A percentile compares a stretch with the other conserved stretches of the same genome.
These are phyloP conservation scores for Phrynocephalus guinanensis DNA, from an alignment of 2,797 vertebrate genomes.

Conservation along the genomic window DNA sequence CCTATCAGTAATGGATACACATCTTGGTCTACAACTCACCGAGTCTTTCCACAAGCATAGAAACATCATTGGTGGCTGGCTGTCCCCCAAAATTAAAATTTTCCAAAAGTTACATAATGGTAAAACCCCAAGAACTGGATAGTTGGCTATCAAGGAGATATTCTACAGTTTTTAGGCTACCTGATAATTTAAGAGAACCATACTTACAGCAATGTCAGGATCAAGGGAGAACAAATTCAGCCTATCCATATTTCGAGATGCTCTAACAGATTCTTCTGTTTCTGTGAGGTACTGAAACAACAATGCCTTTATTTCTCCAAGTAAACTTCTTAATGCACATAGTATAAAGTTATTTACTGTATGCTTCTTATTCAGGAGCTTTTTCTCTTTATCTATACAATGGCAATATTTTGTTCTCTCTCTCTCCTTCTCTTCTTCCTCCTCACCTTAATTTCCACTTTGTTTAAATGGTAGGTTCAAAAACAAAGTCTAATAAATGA, in stretches of 20 bases:
- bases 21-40: no score
- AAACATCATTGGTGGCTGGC: no score
- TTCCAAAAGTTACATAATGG: neutral
- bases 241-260: constrained; percentile 86
- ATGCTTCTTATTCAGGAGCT: neutral
- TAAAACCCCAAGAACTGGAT: neutral
- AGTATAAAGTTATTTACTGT: neutral
- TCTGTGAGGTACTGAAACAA: constrained; percentile 90
- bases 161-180: neutral
- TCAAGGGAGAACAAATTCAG: constrained; percentile 96
- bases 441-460: neutral
- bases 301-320: constrained; percentile 48
- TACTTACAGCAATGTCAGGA: constrained; percentile 91
- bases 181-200: neutral
- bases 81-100: no score
- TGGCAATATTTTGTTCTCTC: no score
- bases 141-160: neutral
- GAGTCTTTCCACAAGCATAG: no score
- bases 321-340: neutral
- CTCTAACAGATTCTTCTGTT: constrained; percentile 91
- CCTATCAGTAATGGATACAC: no score
- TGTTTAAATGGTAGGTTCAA: neutral
- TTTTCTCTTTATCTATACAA: neutral
- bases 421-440: neutral
- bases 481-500: neutral